Base-by-base conservation (phyloP, 2,113 vertebrate genomes). In the Dromas ardeola region DNA sequence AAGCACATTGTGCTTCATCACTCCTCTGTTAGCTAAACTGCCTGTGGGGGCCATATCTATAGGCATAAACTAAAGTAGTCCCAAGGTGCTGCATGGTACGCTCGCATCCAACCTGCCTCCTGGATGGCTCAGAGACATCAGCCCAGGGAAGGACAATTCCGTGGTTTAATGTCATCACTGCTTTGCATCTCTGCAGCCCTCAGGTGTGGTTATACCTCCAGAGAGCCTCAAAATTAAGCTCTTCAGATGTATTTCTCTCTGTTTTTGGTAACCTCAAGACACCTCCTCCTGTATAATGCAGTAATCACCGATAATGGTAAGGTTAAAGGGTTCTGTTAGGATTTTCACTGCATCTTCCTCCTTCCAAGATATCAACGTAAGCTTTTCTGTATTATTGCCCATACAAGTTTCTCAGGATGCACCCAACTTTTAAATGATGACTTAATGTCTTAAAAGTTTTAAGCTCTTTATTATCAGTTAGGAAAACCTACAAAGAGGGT, bases 271-370 rank as follows among this genome's bases (percentile, higher is more conserved):
- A 74, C 34, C 22, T 80, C 50, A 50, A 21, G 49, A 63, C 2
- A 8, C 19, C 11, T 65, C 4, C 30, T 62, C 17, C 36, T 9
- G 9, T 25, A 9, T 20, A 52, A 84, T 34, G 30, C 6, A 23
- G 55, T 30, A 38, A 4, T 3, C 25, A 42, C 16, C 0, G 0
- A 17, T 38, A 56, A 27, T 13, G 21, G 3, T 1, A 29, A 86
- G 11, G 29, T 67, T 88, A 23, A 56, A 63, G 58, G 8, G 5
- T 20, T 74, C 15, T 61, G 15, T 50, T 50, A 26, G 56, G 40
- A 69, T 77, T 94, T 86, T 59, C 42, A 52, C 26, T 59, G n/a
- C 38, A 47, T 58, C 38, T 36, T 90, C 42, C 36, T 90, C 42
- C 42, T 82, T 81, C n/a, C 40, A 72, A 45, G 27, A 10, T 36